A percentile compares a stretch with the other conserved stretches of the same genome.
phyloP scores from a whole-genome alignment of 2,888 invertebrate species.

The Microplitis manilae region DNA sequence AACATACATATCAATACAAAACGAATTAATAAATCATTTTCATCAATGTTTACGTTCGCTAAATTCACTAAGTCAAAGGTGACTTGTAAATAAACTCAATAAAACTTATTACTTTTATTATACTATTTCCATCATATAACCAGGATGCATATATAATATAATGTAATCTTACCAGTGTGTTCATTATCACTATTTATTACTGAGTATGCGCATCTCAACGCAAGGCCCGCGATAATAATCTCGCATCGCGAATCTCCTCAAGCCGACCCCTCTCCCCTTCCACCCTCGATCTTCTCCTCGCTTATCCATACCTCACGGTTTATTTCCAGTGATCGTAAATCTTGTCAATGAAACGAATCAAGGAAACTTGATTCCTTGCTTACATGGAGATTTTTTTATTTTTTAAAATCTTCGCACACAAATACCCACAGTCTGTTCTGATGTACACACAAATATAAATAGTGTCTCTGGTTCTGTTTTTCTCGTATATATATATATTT shows the following conservation, averaged over 20 bases:
- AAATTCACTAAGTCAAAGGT: conserved; percentile 22
- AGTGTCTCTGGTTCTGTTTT: no score
- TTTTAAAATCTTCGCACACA: background rate
- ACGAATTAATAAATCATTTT: conserved; percentile 6
- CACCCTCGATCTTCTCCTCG: conserved; percentile 7
- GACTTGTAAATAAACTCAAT: conserved; percentile 3
- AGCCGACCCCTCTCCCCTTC: conserved; percentile 28
- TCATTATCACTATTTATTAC: conserved; percentile 39
- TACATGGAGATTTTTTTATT: background rate
- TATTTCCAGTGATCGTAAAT: conserved; percentile 57
- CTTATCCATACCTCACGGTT: background rate
- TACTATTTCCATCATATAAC: background rate
- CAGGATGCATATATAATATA: background rate
- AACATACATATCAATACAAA: conserved; percentile 2
- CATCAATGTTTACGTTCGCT: conserved; percentile 17
- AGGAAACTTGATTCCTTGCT: conserved; percentile 52
- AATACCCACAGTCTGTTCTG: no score
- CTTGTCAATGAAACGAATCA: conserved; percentile 65
- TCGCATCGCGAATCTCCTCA: conserved; percentile 28
- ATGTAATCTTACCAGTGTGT: background rate
- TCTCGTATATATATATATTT: no score
- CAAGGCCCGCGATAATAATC: conserved; percentile 37
- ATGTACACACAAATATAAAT: no score
- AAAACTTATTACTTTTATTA: background rate
- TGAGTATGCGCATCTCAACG: conserved; percentile 17